Conservation (phyloP, 1,140 invertebrate species). For the Polypedilum vanderplanki region DNA sequence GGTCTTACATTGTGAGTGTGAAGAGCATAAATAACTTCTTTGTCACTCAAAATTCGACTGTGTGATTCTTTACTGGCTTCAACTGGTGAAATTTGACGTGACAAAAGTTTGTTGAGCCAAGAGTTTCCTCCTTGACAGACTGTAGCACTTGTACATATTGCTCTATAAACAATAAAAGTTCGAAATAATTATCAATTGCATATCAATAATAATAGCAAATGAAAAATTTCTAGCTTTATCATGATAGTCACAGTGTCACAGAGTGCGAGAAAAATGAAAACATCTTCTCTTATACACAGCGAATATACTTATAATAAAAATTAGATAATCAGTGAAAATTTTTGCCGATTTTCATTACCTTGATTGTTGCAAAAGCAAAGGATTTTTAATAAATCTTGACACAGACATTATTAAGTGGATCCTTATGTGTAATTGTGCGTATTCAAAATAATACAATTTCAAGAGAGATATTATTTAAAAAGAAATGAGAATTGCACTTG, state of each 20-base stretch:
- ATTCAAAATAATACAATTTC: background rate
- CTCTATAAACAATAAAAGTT: background rate
- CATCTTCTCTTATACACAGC: background rate
- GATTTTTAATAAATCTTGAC: background rate
- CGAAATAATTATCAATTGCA: too few relatives aligned
- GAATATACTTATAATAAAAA: background rate
- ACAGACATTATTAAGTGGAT: background rate
- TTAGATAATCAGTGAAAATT: background rate
- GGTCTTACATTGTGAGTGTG: constrained; percentile 91
- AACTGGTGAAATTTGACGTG: constrained; percentile 61
- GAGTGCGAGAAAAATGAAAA: too few relatives aligned
- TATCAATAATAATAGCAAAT: too few relatives aligned
- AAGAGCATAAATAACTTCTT: constrained; percentile 88
- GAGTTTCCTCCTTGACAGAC: constrained; percentile 51
- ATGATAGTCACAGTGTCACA: too few relatives aligned
- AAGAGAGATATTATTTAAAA: background rate
- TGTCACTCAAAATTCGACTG: constrained; percentile 88
- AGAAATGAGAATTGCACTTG: background rate
- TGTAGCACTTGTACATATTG: background rate
- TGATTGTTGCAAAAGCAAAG: background rate
- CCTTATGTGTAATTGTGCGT: background rate
- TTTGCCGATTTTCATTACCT: background rate
- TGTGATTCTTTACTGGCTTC: constrained; percentile 93
- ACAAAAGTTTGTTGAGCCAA: constrained; percentile 84
- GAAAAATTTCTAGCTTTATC: too few relatives aligned